phyloP scores from a whole-genome alignment of 1,140 invertebrate genomes.

The Zaprionus camerounensis region DNA sequence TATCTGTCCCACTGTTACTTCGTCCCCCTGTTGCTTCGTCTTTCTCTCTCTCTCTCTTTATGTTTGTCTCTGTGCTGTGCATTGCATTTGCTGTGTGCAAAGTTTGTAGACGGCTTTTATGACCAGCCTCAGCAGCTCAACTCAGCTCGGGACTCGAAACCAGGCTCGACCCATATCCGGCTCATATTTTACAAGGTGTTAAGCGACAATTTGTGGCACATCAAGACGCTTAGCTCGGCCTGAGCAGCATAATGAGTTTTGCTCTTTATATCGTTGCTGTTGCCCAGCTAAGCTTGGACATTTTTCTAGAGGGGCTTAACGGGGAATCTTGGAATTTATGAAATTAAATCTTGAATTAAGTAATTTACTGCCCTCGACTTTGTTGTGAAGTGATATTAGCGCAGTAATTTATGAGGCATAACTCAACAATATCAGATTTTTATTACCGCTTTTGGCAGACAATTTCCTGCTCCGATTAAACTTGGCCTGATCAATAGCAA shows the following conservation, averaged over 20 bases:
- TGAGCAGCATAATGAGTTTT: slow-evolving; percentile 55
- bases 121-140: slow-evolving; percentile 37
- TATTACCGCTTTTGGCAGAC: slow-evolving; percentile 37
- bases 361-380: slow-evolving; percentile 1
- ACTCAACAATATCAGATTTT: slow-evolving; percentile 58
- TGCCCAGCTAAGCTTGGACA: slow-evolving; percentile 6
- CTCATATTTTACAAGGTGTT: slow-evolving; percentile 77
- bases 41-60: background rate
- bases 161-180: slow-evolving; percentile 39
- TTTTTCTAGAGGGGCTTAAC: slow-evolving; percentile 15
- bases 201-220: slow-evolving; percentile 74
- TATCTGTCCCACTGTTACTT: background rate
- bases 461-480: slow-evolving; percentile 54
- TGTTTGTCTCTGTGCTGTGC: slow-evolving; percentile 19
- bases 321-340: slow-evolving; percentile 2
- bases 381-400: slow-evolving; percentile 15
- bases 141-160: background rate
- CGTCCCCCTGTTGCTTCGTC: background rate
- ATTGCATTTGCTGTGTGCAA: slow-evolving; percentile 33
- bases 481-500: slow-evolving; percentile 27
- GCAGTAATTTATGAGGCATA: background rate
- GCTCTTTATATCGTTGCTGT: slow-evolving; percentile 19
- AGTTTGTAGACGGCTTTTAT: slow-evolving; percentile 62
- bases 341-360: slow-evolving; percentile 25
- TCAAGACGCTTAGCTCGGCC: slow-evolving; percentile 38